Conservation (phyloP, 2,113 vertebrate species). For the Pelobates fuscus region DNA sequence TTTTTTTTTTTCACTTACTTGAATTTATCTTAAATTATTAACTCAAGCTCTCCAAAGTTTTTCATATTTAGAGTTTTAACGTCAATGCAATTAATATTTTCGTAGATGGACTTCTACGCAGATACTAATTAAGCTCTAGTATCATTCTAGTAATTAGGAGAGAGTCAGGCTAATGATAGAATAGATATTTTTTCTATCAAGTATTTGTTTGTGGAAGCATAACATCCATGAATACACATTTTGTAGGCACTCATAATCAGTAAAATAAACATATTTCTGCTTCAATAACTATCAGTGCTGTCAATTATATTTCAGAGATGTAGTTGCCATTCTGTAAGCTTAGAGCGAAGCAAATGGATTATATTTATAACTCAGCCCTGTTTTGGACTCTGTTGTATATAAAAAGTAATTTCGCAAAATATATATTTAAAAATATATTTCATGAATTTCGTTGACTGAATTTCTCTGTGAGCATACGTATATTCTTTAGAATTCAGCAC, state of each 20-base stretch:
- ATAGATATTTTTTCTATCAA: conserved; percentile 20
- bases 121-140: conserved; percentile 37
- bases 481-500: too few species aligned
- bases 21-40: conserved; percentile 58
- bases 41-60: conserved; percentile 52
- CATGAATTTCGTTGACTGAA: too few species aligned
- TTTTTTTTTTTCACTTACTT: conserved; percentile 58
- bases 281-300: neutral
- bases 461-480: too few species aligned
- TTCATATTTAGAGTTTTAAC: conserved; percentile 19
- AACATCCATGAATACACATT: conserved; percentile 19
- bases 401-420: too few species aligned
- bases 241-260: neutral
- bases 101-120: conserved; percentile 27
- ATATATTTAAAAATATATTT: too few species aligned
- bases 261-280: neutral
- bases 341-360: too few species aligned
- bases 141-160: conserved; percentile 35
- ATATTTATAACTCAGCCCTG: too few species aligned
- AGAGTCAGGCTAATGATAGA: conserved; percentile 30
- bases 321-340: too few species aligned
- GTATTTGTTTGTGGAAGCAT: neutral
- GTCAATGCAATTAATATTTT: conserved; percentile 47
- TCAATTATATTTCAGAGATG: neutral
- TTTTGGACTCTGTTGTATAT: too few species aligned